A percentile compares a stretch with the other conserved stretches of the same genome.
These are phyloP conservation scores for Epirrita christyi DNA, from an alignment of 2,888 invertebrate genomes.

Conservation along the genomic window DNA sequence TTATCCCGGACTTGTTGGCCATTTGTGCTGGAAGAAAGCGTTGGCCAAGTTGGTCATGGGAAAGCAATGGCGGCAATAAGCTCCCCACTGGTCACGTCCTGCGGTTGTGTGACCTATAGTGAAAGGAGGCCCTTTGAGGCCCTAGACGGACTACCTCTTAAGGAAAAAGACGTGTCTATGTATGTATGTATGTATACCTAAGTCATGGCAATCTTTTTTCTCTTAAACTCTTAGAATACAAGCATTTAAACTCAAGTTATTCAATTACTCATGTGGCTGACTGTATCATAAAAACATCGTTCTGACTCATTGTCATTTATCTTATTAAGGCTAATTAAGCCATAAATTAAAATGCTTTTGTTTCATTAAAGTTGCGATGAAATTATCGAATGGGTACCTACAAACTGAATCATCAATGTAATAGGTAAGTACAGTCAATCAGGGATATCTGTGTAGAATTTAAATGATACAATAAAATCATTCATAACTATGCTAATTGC, in stretches of 20 bases:
- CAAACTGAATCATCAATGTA: conserved; percentile 32
- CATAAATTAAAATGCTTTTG: conserved; percentile 7
- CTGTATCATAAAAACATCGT: not conserved
- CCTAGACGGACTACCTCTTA: too few species aligned
- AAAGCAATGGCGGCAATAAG: too few species aligned
- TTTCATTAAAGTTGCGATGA: conserved; percentile 6
- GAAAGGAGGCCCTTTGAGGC: too few species aligned
- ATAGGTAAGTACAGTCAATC: conserved; percentile 31
- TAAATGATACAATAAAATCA: conserved; percentile 49
- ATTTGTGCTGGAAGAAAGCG: too few species aligned
- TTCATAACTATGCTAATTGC: conserved; percentile 50
- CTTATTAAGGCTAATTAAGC: not conserved
- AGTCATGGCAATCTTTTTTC: too few species aligned
- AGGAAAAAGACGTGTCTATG: too few species aligned
- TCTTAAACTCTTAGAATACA: too few species aligned
- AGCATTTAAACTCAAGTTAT: not conserved
- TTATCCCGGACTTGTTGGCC: too few species aligned
- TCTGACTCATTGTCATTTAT: conserved; percentile 4
- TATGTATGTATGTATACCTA: too few species aligned
- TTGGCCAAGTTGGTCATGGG: too few species aligned
- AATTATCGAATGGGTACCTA: conserved; percentile 3
- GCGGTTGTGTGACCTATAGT: too few species aligned
- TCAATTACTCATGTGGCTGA: not conserved
- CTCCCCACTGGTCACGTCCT: too few species aligned
- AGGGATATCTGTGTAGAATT: conserved; percentile 46